Base-by-base conservation (phyloP, 1,140 invertebrate species). In the Listronotus bonariensis region DNA sequence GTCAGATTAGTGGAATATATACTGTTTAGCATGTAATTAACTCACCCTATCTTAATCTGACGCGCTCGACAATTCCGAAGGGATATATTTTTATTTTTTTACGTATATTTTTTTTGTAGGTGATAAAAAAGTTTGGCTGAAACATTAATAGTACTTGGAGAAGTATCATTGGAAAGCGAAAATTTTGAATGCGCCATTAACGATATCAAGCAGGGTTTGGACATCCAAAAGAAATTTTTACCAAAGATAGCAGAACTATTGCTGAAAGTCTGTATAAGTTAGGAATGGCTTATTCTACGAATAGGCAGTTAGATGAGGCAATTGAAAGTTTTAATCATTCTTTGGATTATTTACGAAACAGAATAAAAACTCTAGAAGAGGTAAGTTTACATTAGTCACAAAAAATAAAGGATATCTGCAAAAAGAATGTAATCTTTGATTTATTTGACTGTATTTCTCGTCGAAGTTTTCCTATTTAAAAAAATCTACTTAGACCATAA, bases 191-290 rank as follows among this genome's bases (percentile, higher is more conserved):
- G 87, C 65, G 92, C 92, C 0, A 81, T 94, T 11, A 78, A 82
- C 49, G 92, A 95, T 75, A 86, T 95, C 69, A 83, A 63, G 87
- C 38, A 67, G 74, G 92, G 90, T 73, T 76, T 95, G 17, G 83
- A 87, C 55, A 81, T 93, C 2, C 83, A 91, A 53, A 87, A 62
- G 81, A 85, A 65, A 26, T 78, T 0, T 72, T 69, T 41, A 53
- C 61, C 4, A 54, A 68, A 15, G 71, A 74, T 46, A 71, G 66
- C 56, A 66, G 76, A 18, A 72, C 68, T 9, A 52, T 77, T 15
- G 77, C 91, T 0, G 90, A 92, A 74, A 89, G 87, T 0, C 86
- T 92, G 74, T 96, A 95, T 79, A 92, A 95, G 77, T 77, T 93
- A 71, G 93, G 92, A 31, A 76, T 93, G 17, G 91, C 91, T 0